These are phyloP conservation scores for Drosophila setosimentum DNA, from an alignment of 2,888 invertebrate genomes.

Conservation along the genomic window DNA sequence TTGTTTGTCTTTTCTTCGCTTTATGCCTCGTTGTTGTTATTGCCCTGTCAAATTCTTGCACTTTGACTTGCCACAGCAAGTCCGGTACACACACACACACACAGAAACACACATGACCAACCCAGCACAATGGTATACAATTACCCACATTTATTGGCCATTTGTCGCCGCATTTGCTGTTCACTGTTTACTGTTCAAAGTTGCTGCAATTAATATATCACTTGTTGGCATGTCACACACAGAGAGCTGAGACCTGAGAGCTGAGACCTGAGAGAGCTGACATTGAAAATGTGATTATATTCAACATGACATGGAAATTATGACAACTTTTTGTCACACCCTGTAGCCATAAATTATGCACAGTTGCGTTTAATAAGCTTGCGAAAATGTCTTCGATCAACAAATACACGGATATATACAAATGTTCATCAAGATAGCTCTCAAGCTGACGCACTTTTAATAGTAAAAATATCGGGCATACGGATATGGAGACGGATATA, in stretches of 20 bases:
- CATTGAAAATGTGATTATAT: slow-evolving; percentile 71
- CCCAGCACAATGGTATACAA: slow-evolving; percentile 64
- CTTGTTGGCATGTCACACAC: slow-evolving; percentile 65
- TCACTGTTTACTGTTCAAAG: slow-evolving; percentile 41
- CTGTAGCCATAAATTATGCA: background rate
- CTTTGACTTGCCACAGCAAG: slow-evolving; percentile 66
- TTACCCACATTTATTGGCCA: slow-evolving; percentile 66
- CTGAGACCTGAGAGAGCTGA: slow-evolving; percentile 31
- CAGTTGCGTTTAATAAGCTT: background rate
- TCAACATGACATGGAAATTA: slow-evolving; percentile 42
- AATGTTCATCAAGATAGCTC: too few relatives aligned
- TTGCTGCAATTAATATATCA: slow-evolving; percentile 72
- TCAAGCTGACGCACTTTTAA: too few relatives aligned
- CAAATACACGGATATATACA: too few relatives aligned
- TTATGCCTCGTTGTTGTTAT: slow-evolving; percentile 28
- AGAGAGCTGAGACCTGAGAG: background rate
- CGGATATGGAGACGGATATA: too few relatives aligned
- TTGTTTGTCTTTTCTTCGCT: slow-evolving; percentile 44
- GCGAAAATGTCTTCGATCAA: background rate
- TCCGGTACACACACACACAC: slow-evolving; percentile 34
- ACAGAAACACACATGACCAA: slow-evolving; percentile 9
- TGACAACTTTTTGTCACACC: slow-evolving; percentile 21
- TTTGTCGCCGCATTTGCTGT: slow-evolving; percentile 44
- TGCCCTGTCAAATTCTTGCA: slow-evolving; percentile 73
- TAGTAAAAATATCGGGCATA: too few relatives aligned